Percentiles rank a stretch among this genome's conserved stretches.
Conservation (phyloP, 2,113 vertebrate genomes). For the Pachyramphus minor region DNA sequence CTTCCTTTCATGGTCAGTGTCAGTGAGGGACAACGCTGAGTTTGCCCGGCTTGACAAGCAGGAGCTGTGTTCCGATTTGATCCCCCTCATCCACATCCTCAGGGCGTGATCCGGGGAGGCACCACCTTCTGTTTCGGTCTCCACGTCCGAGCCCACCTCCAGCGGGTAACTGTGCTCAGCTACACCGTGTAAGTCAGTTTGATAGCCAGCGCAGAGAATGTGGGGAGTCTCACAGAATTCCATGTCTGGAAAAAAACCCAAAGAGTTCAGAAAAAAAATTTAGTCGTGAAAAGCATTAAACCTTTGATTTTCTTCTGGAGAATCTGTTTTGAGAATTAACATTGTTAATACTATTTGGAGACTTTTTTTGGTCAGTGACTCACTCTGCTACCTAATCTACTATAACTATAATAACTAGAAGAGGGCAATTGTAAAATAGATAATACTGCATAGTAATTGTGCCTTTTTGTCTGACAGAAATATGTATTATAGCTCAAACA, state of each 20-base stretch:
- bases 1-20: slow-evolving; percentile 95
- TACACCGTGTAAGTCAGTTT: slow-evolving; percentile 77
- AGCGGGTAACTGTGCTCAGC: slow-evolving; percentile 83
- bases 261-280: slow-evolving; percentile 13
- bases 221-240: slow-evolving; percentile 88
- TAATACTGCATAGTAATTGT: neutral
- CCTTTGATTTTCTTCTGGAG: neutral
- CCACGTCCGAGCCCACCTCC: slow-evolving; percentile 86
- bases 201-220: slow-evolving; percentile 85
- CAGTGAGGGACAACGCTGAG: slow-evolving; percentile 91
- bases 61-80: slow-evolving; percentile 93
- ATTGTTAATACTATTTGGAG: neutral
- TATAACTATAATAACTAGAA: neutral
- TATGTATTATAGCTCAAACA: neutral
- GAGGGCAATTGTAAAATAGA: neutral
- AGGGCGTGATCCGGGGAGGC: slow-evolving; percentile 85
- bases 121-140: slow-evolving; percentile 89
- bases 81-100: slow-evolving; percentile 91
- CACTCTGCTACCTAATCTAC: neutral
- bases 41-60: slow-evolving; percentile 94
- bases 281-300: neutral
- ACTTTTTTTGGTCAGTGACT: neutral
- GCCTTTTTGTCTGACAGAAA: neutral
- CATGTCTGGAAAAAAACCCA: slow-evolving; percentile 76
- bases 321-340: neutral